Base-by-base conservation (phyloP, 2,113 vertebrate genomes). In the Falcunculus frontatus region DNA sequence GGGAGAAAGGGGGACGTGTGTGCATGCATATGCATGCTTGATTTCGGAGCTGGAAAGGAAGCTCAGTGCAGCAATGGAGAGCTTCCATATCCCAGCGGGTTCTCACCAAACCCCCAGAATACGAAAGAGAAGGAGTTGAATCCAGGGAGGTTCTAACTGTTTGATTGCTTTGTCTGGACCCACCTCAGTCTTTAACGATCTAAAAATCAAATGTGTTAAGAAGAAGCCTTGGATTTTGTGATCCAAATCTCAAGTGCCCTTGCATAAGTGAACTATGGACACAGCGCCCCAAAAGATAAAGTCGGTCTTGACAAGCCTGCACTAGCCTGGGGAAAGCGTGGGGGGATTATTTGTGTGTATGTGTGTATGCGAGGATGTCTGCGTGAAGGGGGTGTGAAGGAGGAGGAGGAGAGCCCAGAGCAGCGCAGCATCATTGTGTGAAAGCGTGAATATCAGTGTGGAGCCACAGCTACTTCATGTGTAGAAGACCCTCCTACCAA, bases 121-220 rank as follows among this genome's bases (percentile, higher is more conserved):
- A 70, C 73, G 81, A 52, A 84, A 72, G n/a, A 89, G 49, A 86
- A 56, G 23, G 17, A 6, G 3, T 3, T 84, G 67, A 93, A 82
- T 30, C 41, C 62, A 82, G 9, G 26, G n/a, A 73, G n/a, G 23
- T 63, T 97, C 42, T 49, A 80, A 77, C 30, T 57, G 46, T 50
- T 42, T 65, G 41, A 52, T 5, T 86, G 52, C 55, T 96, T 95
- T 5, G 4, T 52, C 77, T 9, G 8, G 76, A 95, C 73, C 60
- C 0, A 0, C 62, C 73, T 95, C 3, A 1, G 19, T 81, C 64
- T 72, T 88, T 50, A 19, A 49, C 44, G 87, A 82, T 74, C 85
- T 89, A 47, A 94, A 84, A 90, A 93, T 86, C 95, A 92, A 75
- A 91, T 20, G 26, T 55, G 33, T 27, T 82, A 82, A 87, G 77